Conservation (phyloP, 1,140 invertebrate genomes). For the Adelges cooleyi region DNA sequence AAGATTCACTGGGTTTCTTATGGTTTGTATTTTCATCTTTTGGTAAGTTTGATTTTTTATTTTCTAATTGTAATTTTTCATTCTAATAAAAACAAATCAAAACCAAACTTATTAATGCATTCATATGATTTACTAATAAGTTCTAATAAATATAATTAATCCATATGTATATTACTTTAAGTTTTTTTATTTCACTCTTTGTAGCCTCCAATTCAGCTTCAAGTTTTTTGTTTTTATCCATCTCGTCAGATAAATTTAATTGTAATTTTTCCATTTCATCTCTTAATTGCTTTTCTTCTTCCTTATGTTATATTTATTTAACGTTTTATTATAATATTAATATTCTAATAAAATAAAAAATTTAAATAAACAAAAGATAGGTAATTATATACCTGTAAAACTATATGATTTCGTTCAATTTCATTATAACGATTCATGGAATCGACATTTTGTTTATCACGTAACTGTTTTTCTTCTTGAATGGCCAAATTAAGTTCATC, state of each 20-base stretch:
- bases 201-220: neutral
- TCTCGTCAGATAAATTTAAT: neutral
- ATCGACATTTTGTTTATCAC: constrained; percentile 42
- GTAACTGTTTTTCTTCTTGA: constrained; percentile 39
- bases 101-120: neutral
- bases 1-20: neutral
- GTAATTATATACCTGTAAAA: constrained; percentile 36
- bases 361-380: no score
- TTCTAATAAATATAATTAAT: no score
- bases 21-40: neutral
- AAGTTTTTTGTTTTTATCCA: constrained; percentile 9
- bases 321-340: constrained; percentile 39
- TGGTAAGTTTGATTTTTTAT: neutral
- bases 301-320: constrained; percentile 14
- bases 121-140: no score
- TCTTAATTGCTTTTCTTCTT: constrained; percentile 25
- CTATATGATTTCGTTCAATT: constrained; percentile 40
- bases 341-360: constrained; percentile 37
- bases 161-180: neutral
- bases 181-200: neutral
- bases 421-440: constrained; percentile 41
- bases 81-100: neutral
- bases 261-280: constrained; percentile 19
- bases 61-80: neutral
- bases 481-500: constrained; percentile 41